Conservation (phyloP, 2,113 vertebrate species). For the Corydoras sp. region DNA sequence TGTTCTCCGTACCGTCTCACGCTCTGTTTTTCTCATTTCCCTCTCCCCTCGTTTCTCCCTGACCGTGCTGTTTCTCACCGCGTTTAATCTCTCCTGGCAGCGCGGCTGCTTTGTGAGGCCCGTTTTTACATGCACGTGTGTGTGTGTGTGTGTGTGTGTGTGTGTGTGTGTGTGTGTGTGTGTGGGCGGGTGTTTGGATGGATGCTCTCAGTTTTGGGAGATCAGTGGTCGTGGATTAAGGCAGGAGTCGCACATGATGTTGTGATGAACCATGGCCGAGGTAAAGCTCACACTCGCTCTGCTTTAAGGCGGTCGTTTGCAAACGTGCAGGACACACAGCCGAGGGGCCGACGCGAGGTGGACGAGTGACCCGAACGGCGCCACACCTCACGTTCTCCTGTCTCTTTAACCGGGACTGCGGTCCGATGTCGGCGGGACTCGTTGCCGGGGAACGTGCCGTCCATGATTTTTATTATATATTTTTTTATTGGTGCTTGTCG, state of each 20-base stretch:
- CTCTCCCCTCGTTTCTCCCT: slow-evolving; percentile 3
- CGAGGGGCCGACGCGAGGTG: no score
- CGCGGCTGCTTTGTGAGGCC: slow-evolving; percentile 28
- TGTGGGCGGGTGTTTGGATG: slow-evolving; percentile 2
- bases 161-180: slow-evolving; percentile 19
- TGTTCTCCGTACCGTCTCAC: not conserved
- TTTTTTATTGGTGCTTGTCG: no score
- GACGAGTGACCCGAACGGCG: no score
- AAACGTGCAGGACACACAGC: no score
- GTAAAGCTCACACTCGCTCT: slow-evolving; percentile 5
- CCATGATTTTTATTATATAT: no score
- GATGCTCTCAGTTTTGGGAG: slow-evolving; percentile 12
- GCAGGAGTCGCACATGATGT: not conserved
- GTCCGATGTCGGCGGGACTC: no score
- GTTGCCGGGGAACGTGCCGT: no score
- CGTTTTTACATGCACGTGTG: slow-evolving; percentile 12
- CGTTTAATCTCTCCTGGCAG: slow-evolving; percentile 33
- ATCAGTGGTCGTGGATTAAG: slow-evolving; percentile 1
- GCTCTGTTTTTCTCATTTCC: not conserved
- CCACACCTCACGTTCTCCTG: no score
- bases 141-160: slow-evolving; percentile 16
- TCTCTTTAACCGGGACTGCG: no score
- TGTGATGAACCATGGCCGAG: slow-evolving; percentile 34
- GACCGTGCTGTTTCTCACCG: slow-evolving; percentile 22
- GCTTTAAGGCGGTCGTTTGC: no score